These are phyloP conservation scores for Orthonychiurus folsomi DNA, from an alignment of 2,888 invertebrate genomes.

Conservation along the genomic window DNA sequence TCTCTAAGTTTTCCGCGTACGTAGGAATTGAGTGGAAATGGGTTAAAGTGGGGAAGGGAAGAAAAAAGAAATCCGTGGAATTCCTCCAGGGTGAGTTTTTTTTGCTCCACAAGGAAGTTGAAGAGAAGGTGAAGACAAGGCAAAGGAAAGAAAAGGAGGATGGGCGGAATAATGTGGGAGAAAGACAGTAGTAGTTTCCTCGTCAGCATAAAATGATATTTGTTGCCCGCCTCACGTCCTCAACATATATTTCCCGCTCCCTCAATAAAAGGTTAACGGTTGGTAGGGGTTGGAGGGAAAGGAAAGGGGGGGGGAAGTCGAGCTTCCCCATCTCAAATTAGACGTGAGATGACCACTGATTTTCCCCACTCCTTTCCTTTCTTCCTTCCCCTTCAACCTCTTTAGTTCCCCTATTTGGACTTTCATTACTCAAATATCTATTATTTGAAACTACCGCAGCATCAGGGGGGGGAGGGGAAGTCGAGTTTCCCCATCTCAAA, in stretches of 20 bases:
- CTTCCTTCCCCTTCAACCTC: conserved; percentile 7
- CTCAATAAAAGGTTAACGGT: conserved; percentile 25
- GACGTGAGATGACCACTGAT: conserved; percentile 25
- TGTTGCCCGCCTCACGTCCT: conserved; percentile 22
- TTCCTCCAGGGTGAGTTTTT: no score
- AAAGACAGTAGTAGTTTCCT: neutral
- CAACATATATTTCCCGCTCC: conserved; percentile 21
- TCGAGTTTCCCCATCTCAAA: conserved; percentile 12
- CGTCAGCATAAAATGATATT: conserved; percentile 18
- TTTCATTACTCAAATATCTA: conserved; percentile 20
- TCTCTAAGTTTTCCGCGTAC: no score
- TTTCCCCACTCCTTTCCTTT: conserved; percentile 13
- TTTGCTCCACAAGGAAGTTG: no score
- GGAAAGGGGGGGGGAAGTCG: conserved; percentile 10
- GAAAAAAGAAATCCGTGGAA: neutral
- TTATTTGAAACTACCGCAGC: no score
- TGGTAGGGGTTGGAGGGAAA: conserved; percentile 16
- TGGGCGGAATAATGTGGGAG: neutral
- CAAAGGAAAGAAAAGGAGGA: no score
- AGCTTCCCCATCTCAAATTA: conserved; percentile 10
- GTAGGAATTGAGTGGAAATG: no score
- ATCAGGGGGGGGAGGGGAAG: conserved; percentile 9
- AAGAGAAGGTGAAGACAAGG: no score
- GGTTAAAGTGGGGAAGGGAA: no score
- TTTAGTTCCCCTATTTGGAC: conserved; percentile 10